Base-by-base conservation (phyloP, 2,888 invertebrate genomes). In the Lasioglossum vierecki region DNA sequence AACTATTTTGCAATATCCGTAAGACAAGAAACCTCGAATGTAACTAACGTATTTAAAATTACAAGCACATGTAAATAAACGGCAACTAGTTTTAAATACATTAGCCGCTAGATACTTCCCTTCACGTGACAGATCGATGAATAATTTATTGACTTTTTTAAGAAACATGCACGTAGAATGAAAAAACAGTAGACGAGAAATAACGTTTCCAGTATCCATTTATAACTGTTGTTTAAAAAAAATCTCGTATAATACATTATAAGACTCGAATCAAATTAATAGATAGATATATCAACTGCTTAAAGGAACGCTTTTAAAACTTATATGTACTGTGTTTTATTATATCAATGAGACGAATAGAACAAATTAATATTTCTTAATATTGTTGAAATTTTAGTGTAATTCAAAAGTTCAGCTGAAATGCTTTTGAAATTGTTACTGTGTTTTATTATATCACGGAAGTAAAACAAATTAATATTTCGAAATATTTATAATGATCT, bases 91-190 rank as follows among this genome's bases (percentile, higher is more conserved):
- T 66, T 66, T 18, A 66, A 66, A 66, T 18, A 66, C 63, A 8
- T 66, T 66, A 18, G 6, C 18, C 35, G 30, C 15, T 30, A 66
- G 63, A 30, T 66, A 35, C 63, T 66, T 66, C 63, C 18, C 15
- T 35, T 66, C 30, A 15, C 63, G 63, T 30, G 18, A 66, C 63
- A 18, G 30, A 70, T 70, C 22, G 11, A 39, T 70, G 39, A 70
- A 70, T 70, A 70, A 70, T 70, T 41, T 70, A 70, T 30, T 30
- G 30, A 66, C 63, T 66, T 66, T 66, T 66, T 66, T n/a, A 30
- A 66, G 63, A 30, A 66, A 66, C 63, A 30, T 66, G 26, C 26
- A 26, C 13, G 26, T 6, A 66, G 30, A 66, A 66, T 66, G n/a
- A 30, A 18, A 66, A 66, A 66, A 35, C 63, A 66, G 30, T 18